Evolutionary conservation across 2,797 vertebrate species (phyloP).

Genomic region (Mastacembelus armatus): DNA sequence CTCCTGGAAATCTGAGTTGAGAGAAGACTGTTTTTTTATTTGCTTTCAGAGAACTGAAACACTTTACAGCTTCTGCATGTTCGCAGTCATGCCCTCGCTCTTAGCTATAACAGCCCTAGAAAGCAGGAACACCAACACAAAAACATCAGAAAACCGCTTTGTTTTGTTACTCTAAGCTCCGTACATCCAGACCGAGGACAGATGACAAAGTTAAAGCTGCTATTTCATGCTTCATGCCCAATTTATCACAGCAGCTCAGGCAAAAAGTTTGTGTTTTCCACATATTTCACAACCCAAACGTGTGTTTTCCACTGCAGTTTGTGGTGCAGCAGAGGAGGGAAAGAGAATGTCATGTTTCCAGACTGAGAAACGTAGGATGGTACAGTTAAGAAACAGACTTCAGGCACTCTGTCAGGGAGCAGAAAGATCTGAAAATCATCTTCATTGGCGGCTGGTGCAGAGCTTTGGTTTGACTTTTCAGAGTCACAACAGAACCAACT

Average conservation of each 20-base stretch:
- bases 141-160: conserved; percentile 18
- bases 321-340: conserved; percentile 16
- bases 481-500: not conserved
- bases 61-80: not conserved
- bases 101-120: not conserved
- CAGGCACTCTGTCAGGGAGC: conserved; percentile 19
- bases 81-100: not conserved
- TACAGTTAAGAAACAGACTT: conserved; percentile 43
- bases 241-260: conserved; percentile 42
- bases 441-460: too few relatives aligned
- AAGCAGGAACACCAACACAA: conserved; percentile 22
- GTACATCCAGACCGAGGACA: conserved; percentile 9
- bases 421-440: conserved; percentile 33
- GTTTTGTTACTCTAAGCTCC: conserved; percentile 19
- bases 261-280: conserved; percentile 39
- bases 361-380: conserved; percentile 16
- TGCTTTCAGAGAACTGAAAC: conserved; percentile 1
- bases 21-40: conserved; percentile 5
- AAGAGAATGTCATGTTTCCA: conserved; percentile 38
- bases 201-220: conserved; percentile 10
- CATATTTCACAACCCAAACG: conserved; percentile 48
- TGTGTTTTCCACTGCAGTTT: conserved; percentile 42
- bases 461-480: not conserved
- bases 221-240: conserved; percentile 38
- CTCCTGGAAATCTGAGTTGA: too few relatives aligned